phyloP scores from a whole-genome alignment of 2,888 invertebrate genomes.

The Drosophila tripunctata region DNA sequence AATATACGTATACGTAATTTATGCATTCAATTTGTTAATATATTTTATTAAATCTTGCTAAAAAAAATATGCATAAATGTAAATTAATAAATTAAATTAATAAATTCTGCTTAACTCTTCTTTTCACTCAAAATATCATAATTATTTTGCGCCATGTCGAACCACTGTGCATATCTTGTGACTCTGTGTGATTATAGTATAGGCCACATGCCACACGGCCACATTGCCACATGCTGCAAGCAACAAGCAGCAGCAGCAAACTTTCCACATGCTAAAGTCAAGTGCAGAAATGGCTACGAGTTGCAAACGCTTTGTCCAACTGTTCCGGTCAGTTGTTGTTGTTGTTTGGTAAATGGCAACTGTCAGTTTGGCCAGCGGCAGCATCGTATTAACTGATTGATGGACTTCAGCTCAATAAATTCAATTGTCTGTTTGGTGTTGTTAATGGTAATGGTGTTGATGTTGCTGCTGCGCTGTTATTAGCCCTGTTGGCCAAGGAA shows the following conservation, averaged over 20 bases:
- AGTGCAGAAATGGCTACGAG: conserved; percentile 23
- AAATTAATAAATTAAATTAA: too few relatives aligned
- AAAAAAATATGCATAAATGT: too few relatives aligned
- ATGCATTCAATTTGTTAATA: too few relatives aligned
- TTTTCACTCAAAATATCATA: too few relatives aligned
- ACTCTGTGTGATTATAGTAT: conserved; percentile 50
- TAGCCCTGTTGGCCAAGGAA: too few relatives aligned
- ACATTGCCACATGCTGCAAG: conserved; percentile 20
- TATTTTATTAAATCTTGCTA: too few relatives aligned
- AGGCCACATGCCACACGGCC: conserved; percentile 8
- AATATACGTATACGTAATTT: too few relatives aligned
- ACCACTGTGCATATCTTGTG: conserved; percentile 45
- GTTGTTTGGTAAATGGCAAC: conserved; percentile 24
- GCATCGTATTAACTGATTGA: conserved; percentile 75
- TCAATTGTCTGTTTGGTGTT: conserved; percentile 67
- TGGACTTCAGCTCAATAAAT: conserved; percentile 71
- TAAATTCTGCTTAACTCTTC: too few relatives aligned
- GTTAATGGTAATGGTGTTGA: conserved; percentile 6
- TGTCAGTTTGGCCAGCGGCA: conserved; percentile 44
- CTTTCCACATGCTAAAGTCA: conserved; percentile 36
- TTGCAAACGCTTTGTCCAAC: conserved; percentile 1
- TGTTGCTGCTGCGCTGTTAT: too few relatives aligned
- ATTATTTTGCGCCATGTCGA: too few relatives aligned
- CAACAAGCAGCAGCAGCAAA: conserved; percentile 26
- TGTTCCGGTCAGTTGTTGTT: conserved; percentile 15